Base-by-base conservation (phyloP, 2,888 invertebrate species). In the Eledona agricola region DNA sequence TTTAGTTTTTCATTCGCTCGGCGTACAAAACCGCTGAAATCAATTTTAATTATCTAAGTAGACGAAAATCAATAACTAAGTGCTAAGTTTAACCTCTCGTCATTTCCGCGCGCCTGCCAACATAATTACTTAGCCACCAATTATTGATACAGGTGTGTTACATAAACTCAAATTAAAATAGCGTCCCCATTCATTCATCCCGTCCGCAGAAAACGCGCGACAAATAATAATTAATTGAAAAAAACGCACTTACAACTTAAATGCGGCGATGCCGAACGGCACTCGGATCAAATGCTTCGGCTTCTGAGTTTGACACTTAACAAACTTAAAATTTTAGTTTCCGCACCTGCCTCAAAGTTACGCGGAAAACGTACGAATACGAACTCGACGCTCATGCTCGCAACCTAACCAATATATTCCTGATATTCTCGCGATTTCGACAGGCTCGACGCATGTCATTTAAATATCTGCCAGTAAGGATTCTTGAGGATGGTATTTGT, bases 271-370 rank as follows among this genome's bases (percentile, higher is more conserved):
- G n/a, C n/a, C n/a, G n/a, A n/a, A n/a, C n/a, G n/a, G n/a, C n/a
- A n/a, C n/a, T n/a, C n/a, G n/a, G n/a, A n/a, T n/a, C n/a, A n/a
- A n/a, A n/a, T n/a, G n/a, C n/a, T n/a, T n/a, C n/a, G 3, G 13
- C 1, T 29, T 29, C 15, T 29, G 12, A 6, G 12, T 29, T 29
- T 29, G 7, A 13, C 15, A 11, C 3, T n/a, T 4, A 9, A 32
- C 11, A 6, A 35, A 17, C 15, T 19, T 20, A 35, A n/a, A n/a
- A 35, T 35, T 20, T 40, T 10, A 11, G 4, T 40, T 40, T 28
- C 40, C 40, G 40, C 40, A 40, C 40, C n/a, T n/a, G n/a, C n/a
- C n/a, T n/a, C 19, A 17, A 40, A 28, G 12, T 38, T 38, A 40
- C 19, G 7, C 3, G 25, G 11, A n/a, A 40, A 40, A 40, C 28